Evolutionary conservation across 2,113 vertebrate species (phyloP), one percentile per base, ranked within the genome.

Genomic region (Coptodon bakossiorum): DNA sequence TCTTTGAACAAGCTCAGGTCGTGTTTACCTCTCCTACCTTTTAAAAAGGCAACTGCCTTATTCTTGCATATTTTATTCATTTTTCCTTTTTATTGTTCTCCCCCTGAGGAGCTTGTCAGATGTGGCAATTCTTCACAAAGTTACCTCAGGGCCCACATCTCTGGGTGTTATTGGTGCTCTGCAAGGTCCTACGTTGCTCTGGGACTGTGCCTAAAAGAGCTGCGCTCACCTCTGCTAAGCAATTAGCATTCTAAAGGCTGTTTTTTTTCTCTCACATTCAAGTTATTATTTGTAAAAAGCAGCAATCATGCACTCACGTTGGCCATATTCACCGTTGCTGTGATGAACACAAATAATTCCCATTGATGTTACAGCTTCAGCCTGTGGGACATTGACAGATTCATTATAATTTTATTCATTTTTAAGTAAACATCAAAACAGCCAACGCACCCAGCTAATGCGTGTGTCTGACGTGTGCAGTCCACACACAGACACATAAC

Each of bases 21-120:
- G 84, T 82, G 90, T 95, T 93, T 92, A 89, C 89, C 81, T 86
- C 68, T 71, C 63, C 88, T 85, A 81, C 87, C 85, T 94, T 89
- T 93, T 57, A 95, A 93, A 92, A 85, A 86, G 80, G 50, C 57
- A 40, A 63, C 22, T 14, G 11, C 40, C 82, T 85, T 16, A 31
- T 87, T 89, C 81, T 29, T 36, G 81, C 68, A 71, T 14, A 5
- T 43, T 89, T 86, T 90, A 57, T 95, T 92, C 91, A 87, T 92
- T 92, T 84, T 86, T 63, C 4, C 14, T 40, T 78, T 80, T 90
- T 81, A 88, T 92, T 90, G 88, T 90, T 93, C 84, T 88, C 71
- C 56, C 36, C 84, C 82, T 56, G 81, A 66, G 50, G 61, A 90
- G 3, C 86, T 48, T 86, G 90, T 89, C 90, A 87, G 82, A 81